Percentiles rank a stretch among this genome's conserved stretches.
Evolutionary conservation across 2,113 vertebrate species (phyloP).

Genomic region (Takifugu flavidus): DNA sequence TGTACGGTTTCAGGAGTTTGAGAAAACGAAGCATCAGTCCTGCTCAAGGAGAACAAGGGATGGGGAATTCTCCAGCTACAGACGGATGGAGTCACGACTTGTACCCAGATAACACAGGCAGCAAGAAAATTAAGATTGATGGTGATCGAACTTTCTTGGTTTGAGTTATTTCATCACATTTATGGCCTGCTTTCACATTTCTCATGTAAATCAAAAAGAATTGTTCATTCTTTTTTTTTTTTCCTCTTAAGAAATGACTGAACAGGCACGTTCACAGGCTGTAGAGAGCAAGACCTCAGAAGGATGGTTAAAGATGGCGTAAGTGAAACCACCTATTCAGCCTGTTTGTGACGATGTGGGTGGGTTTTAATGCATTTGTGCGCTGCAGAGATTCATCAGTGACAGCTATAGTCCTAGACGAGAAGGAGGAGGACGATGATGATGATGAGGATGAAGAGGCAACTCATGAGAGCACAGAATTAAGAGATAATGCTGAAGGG

Average conservation of each 20-base stretch:
- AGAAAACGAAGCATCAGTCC: constrained; percentile 89
- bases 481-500: constrained; percentile 46
- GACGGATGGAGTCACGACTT: constrained; percentile 69
- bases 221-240: background rate
- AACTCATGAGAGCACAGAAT: constrained; percentile 66
- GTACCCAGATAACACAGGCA: constrained; percentile 71
- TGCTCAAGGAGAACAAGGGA: constrained; percentile 66
- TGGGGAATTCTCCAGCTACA: constrained; percentile 54
- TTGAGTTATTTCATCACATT: background rate
- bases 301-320: constrained; percentile 71
- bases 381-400: constrained; percentile 43
- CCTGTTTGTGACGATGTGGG: background rate
- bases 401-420: constrained; percentile 77
- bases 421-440: constrained; percentile 18
- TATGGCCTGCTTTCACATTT: background rate
- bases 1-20: constrained; percentile 43
- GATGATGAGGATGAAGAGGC: constrained; percentile 8
- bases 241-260: constrained; percentile 19
- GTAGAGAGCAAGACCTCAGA: constrained; percentile 65
- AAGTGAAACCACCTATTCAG: constrained; percentile 22
- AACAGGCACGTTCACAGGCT: constrained; percentile 38
- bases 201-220: background rate
- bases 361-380: background rate
- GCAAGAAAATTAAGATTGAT: constrained; percentile 85
- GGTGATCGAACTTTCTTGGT: constrained; percentile 61